Conservation (phyloP, 2,888 invertebrate genomes). For the Cosmia trapezina region DNA sequence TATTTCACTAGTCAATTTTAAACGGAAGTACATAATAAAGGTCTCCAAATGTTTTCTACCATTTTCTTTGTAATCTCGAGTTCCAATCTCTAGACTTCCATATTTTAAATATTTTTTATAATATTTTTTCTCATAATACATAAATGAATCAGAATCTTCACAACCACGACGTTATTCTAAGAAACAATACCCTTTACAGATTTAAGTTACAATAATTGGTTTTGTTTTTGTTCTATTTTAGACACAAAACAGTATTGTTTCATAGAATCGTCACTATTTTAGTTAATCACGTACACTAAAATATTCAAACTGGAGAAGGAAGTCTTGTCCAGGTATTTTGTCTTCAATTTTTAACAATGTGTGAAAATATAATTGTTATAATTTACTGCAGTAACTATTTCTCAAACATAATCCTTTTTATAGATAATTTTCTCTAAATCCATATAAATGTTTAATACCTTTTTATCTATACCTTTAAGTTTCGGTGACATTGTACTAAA, state of each 20-base stretch:
- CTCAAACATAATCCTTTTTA: slow-evolving; percentile 35
- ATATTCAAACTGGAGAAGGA: slow-evolving; percentile 18
- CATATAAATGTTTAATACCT: slow-evolving; percentile 29
- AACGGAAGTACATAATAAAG: slow-evolving; percentile 22
- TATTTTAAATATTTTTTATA: slow-evolving; percentile 18
- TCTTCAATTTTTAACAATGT: slow-evolving; percentile 37
- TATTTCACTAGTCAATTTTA: slow-evolving; percentile 49
- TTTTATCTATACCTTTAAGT: not conserved
- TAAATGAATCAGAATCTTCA: slow-evolving; percentile 44
- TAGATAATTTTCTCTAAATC: slow-evolving; percentile 41
- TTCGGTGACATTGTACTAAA: slow-evolving; percentile 21
- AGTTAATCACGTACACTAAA: slow-evolving; percentile 20
- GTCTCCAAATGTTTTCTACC: slow-evolving; percentile 19
- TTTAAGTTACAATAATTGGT: slow-evolving; percentile 15
- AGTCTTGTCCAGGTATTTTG: slow-evolving; percentile 16
- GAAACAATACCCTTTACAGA: slow-evolving; percentile 41
- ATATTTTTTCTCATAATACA: not conserved
- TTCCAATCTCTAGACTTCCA: slow-evolving; percentile 31
- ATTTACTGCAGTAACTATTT: slow-evolving; percentile 45
- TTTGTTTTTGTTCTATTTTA: slow-evolving; percentile 10
- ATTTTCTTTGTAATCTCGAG: not conserved
- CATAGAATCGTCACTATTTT: slow-evolving; percentile 42
- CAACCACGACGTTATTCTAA: slow-evolving; percentile 48
- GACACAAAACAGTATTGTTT: slow-evolving; percentile 36
- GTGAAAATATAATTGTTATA: slow-evolving; percentile 56